Percentiles rank a stretch among this genome's conserved stretches.
These are phyloP conservation scores for Microtus oregoni DNA, from an alignment of 2,113 vertebrate species.

Conservation along the genomic window DNA sequence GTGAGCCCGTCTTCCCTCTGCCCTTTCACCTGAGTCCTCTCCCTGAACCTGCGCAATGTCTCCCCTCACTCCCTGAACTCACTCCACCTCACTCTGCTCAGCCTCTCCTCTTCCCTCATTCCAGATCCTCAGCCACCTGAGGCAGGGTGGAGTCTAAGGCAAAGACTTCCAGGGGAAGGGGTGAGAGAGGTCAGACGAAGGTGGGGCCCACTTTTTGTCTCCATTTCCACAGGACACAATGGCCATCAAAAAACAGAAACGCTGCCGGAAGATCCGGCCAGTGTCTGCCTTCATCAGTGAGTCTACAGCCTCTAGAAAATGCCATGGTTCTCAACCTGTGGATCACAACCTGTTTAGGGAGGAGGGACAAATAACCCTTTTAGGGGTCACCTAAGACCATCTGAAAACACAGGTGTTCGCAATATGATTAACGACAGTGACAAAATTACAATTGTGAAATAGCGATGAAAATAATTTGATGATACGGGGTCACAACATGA, in stretches of 20 bases:
- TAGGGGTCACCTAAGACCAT: background rate
- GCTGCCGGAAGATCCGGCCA: conserved; percentile 92
- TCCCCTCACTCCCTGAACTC: background rate
- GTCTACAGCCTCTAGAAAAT: conserved; percentile 58
- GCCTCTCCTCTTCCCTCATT: background rate
- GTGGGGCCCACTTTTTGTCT: background rate
- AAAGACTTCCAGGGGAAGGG: background rate
- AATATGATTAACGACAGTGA: background rate
- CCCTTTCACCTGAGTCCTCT: background rate
- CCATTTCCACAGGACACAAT: conserved; percentile 90
- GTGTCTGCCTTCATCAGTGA: conserved; percentile 94
- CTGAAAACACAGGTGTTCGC: background rate
- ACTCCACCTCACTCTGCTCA: background rate
- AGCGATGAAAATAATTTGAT: background rate
- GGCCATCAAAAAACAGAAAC: conserved; percentile 93
- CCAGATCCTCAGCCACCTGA: background rate
- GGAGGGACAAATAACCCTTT: background rate
- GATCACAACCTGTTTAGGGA: background rate
- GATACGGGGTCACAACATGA: background rate
- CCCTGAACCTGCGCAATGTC: background rate
- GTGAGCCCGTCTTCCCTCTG: conserved; percentile 55
- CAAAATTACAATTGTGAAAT: background rate
- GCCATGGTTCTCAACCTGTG: background rate
- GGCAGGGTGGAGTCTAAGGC: background rate
- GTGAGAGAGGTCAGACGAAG: background rate